Evolutionary conservation across 2,797 vertebrate genomes (phyloP).

Genomic region (Anguilla anguilla): DNA sequence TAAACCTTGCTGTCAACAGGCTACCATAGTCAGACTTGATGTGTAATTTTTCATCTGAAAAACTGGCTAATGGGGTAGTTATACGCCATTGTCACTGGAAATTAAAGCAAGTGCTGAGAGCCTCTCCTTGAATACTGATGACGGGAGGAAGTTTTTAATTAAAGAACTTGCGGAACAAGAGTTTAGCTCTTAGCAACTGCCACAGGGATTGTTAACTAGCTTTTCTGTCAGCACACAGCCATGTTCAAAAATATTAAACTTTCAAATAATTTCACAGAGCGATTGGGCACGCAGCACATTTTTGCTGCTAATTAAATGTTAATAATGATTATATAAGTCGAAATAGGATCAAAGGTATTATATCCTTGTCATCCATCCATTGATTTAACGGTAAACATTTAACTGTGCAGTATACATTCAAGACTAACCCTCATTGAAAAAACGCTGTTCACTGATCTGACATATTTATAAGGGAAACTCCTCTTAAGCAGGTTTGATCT

Average conservation of each 20-base stretch:
- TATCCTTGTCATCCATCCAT: not conserved
- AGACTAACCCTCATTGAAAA: not conserved
- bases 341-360: not conserved
- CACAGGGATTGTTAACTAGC: not conserved
- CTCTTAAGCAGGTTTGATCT: not conserved
- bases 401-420: not conserved
- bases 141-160: constrained; percentile 1
- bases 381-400: not conserved
- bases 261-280: not conserved
- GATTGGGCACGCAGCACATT: not conserved
- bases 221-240: not conserved
- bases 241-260: not conserved
- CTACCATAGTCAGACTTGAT: not conserved
- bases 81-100: not conserved
- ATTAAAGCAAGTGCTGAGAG: not conserved
- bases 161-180: constrained; percentile 7
- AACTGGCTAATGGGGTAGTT: constrained; percentile 5
- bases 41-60: not conserved
- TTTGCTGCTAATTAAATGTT: not conserved
- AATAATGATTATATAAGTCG: not conserved
- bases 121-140: not conserved
- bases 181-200: not conserved
- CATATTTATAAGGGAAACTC: not conserved
- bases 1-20: not conserved
- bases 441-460: not conserved